These are phyloP conservation scores for Fundulus diaphanus DNA, from an alignment of 2,797 vertebrate genomes.

Conservation along the genomic window DNA sequence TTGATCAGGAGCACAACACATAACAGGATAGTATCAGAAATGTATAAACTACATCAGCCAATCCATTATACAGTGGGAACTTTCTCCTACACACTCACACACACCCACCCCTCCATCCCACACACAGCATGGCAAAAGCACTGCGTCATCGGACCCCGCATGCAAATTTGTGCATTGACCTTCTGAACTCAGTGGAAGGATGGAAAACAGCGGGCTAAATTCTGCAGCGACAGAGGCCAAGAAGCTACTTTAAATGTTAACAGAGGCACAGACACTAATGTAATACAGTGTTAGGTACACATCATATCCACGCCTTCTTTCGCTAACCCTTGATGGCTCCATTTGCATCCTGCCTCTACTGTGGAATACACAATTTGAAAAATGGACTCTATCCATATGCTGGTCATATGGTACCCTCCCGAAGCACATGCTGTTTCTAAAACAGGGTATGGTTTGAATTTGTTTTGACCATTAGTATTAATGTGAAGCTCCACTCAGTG, in stretches of 20 bases:
- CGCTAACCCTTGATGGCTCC: constrained; percentile 57
- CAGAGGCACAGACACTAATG: constrained; percentile 46
- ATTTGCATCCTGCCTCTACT: constrained; percentile 68
- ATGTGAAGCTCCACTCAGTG: constrained; percentile 31
- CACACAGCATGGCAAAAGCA: constrained; percentile 46
- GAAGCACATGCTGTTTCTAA: constrained; percentile 38
- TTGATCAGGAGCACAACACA: constrained; percentile 69
- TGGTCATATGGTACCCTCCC: constrained; percentile 44
- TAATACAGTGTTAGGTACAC: constrained; percentile 32
- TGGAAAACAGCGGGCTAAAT: constrained; percentile 44
- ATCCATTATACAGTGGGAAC: constrained; percentile 59
- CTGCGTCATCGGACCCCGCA: constrained; percentile 58
- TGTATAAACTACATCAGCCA: constrained; percentile 69
- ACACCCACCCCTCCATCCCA: constrained; percentile 42
- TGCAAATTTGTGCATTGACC: constrained; percentile 66
- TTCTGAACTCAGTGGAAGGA: constrained; percentile 60
- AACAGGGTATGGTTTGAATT: constrained; percentile 41
- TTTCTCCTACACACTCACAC: constrained; percentile 21
- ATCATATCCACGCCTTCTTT: constrained; percentile 29
- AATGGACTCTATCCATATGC: constrained; percentile 59
- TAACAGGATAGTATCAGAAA: constrained; percentile 57
- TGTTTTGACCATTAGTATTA: constrained; percentile 46
- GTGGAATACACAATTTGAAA: constrained; percentile 57
- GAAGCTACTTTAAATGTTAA: constrained; percentile 54
- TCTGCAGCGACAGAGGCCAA: constrained; percentile 38